Evolutionary conservation across 1,140 invertebrate species (phyloP), one percentile per base, ranked within the genome.

Genomic region (Ylistrum balloti): DNA sequence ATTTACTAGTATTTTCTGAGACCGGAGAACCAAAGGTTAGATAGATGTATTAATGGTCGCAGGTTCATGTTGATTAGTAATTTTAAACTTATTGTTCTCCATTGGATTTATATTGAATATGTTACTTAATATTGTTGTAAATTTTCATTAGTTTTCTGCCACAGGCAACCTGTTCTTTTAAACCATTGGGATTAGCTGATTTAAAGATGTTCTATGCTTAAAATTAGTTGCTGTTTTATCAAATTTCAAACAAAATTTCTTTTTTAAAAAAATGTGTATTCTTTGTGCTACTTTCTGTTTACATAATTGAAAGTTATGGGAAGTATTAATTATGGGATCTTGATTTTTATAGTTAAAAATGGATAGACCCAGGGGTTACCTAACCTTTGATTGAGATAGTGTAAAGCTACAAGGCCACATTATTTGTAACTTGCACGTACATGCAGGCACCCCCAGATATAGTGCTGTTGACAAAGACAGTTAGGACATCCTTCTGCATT

Each of bases 341-440:
- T 1, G 28, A 22, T 74, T 28, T 28, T 74, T 45, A n/a, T n/a
- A 45, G 41, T 17, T 74, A 28, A 22, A 28, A 74, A 28, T 74
- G 56, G 56, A 74, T 74, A n/a, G 56, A n/a, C 56, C 56, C 56
- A 17, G 9, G 56, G 56, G 56, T 74, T 74, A 74, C 56, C 5
- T 74, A 74, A 74, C 56, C 9, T 28, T 5, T 28, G 56, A 74
- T 22, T 28, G n/a, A 7, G 22, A n/a, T 28, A 11, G 22, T 74
- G 13, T 74, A 74, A n/a, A 74, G 56, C 17, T n/a, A 74, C 56
- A 74, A 74, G 56, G 56, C 28, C 56, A 74, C n/a, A 74, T 74
- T 74, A 56, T 20, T 22, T 7, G 45, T 20, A 74, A 74, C 20
- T 5, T 74, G 22, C 22, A n/a, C 56, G 11, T 74, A 74, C 22